Evolutionary conservation across 2,888 invertebrate genomes (phyloP).

Genomic region (Tetanocera ferruginea): DNA sequence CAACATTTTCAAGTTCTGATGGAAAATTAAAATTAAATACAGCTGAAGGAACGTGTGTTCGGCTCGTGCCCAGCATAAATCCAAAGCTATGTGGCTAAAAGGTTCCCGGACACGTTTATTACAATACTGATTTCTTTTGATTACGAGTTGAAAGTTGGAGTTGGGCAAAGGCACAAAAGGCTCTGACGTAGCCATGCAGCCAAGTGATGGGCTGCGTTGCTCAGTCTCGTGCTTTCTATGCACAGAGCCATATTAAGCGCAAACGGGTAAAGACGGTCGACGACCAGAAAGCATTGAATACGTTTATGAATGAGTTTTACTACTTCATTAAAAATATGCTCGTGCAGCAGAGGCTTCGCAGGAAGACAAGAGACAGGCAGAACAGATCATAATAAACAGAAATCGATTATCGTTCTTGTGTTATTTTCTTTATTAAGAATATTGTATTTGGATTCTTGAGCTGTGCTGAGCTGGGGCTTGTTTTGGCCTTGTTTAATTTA

Average conservation of each 20-base stretch:
- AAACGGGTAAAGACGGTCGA: not conserved
- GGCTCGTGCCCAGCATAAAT: constrained; percentile 63
- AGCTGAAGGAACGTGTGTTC: constrained; percentile 58
- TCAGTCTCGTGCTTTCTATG: not conserved
- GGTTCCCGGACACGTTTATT: constrained; percentile 25
- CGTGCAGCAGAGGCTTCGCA: constrained; percentile 24
- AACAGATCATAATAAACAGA: constrained; percentile 65
- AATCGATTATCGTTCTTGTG: constrained; percentile 68
- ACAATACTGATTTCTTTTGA: constrained; percentile 23
- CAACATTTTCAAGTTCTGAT: too few species aligned
- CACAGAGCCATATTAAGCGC: not conserved
- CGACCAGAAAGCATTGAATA: constrained; percentile 50
- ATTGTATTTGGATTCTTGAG: constrained; percentile 60
- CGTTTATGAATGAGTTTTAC: constrained; percentile 70
- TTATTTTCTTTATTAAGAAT: constrained; percentile 61
- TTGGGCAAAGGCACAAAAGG: constrained; percentile 32
- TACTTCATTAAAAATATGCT: constrained; percentile 67
- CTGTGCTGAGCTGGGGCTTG: constrained; percentile 52
- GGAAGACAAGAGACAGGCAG: constrained; percentile 22
- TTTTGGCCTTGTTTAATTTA: constrained; percentile 63
- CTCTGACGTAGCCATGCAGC: constrained; percentile 28
- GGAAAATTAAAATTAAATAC: constrained; percentile 7
- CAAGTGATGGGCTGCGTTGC: constrained; percentile 35
- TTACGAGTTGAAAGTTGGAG: constrained; percentile 31
- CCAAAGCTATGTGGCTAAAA: constrained; percentile 13